Percentiles rank a stretch among this genome's conserved stretches.
phyloP scores from a whole-genome alignment of 2,113 vertebrate species.

The Oryzias curvinotus region DNA sequence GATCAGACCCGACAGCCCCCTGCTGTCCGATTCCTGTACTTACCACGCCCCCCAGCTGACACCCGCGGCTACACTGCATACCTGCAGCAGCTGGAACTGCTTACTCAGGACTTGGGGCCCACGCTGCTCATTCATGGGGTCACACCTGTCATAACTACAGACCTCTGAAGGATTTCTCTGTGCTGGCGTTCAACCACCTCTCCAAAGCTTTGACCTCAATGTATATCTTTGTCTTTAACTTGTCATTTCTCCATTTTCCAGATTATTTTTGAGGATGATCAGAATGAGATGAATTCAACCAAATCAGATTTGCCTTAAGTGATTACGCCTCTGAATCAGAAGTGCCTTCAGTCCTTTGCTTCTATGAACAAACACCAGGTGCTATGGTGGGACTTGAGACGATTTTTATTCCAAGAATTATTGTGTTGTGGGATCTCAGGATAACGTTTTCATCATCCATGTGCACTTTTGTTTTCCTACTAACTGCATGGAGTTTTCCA shows the following conservation, averaged over 20 bases:
- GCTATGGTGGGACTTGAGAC: neutral
- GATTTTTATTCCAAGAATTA: conserved; percentile 17
- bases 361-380: neutral
- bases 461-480: conserved; percentile 37
- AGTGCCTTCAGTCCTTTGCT: conserved; percentile 24
- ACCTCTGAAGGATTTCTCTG: conserved; percentile 74
- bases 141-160: conserved; percentile 88
- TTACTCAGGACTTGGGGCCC: conserved; percentile 86
- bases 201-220: neutral
- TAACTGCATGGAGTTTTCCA: conserved; percentile 8
- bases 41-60: conserved; percentile 87
- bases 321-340: conserved; percentile 26
- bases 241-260: neutral
- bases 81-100: conserved; percentile 85
- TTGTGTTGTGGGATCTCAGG: conserved; percentile 23
- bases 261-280: neutral
- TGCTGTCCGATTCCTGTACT: conserved; percentile 85
- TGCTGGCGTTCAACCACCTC: no score
- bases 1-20: conserved; percentile 73
- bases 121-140: conserved; percentile 90
- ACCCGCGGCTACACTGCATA: conserved; percentile 82
- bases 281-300: neutral
- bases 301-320: conserved; percentile 21
- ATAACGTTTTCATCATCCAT: conserved; percentile 28
- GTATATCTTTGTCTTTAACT: neutral